Conservation (phyloP, 2,888 invertebrate genomes). For the Drosophila dives region DNA sequence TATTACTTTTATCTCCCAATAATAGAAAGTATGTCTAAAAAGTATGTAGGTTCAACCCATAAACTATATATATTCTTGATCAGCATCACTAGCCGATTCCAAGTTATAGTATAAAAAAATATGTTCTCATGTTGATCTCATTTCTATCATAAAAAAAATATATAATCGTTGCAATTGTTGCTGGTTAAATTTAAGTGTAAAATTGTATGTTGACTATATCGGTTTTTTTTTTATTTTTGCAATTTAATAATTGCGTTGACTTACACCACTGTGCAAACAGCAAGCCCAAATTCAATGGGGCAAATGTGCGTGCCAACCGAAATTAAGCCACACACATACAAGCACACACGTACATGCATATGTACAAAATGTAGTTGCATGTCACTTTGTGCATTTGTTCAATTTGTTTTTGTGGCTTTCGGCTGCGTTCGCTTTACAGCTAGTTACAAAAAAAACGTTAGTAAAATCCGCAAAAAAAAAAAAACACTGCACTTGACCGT, state of each 20-base stretch:
- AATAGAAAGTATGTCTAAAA: too few relatives aligned
- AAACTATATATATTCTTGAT: too few relatives aligned
- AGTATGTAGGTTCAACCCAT: too few relatives aligned
- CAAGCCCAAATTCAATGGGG: constrained; percentile 22
- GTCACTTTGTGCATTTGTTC: constrained; percentile 51
- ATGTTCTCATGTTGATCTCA: too few relatives aligned
- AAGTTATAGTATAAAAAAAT: too few relatives aligned
- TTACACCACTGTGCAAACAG: constrained; percentile 9
- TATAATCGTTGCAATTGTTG: too few relatives aligned
- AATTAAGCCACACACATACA: constrained; percentile 37
- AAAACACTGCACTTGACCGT: constrained; percentile 40
- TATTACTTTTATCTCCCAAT: too few relatives aligned
- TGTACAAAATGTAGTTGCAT: constrained; percentile 41
- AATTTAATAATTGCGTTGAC: background rate
- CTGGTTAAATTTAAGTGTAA: too few relatives aligned
- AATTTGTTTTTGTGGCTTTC: constrained; percentile 50
- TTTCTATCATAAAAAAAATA: too few relatives aligned
- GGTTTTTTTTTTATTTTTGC: background rate
- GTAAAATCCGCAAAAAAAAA: background rate
- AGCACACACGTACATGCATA: constrained; percentile 4
- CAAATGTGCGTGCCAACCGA: constrained; percentile 46
- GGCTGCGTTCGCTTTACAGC: constrained; percentile 34
- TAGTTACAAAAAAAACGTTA: constrained; percentile 2
- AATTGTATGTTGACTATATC: background rate
- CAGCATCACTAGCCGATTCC: too few relatives aligned